phyloP scores from a whole-genome alignment of 2,113 vertebrate species.

The Leptobrachium ailaonicum region DNA sequence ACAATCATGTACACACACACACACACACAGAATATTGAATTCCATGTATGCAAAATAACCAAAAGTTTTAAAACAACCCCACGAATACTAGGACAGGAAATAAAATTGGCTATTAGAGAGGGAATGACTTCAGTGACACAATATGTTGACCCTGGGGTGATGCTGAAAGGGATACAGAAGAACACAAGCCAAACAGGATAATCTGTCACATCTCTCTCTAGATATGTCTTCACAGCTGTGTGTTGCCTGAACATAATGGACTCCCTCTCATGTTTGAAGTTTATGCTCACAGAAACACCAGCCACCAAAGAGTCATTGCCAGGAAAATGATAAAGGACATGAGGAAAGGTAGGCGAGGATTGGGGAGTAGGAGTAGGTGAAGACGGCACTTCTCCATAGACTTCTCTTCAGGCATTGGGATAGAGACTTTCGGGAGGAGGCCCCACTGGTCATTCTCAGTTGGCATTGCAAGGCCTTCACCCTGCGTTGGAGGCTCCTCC shows the following conservation, averaged over 20 bases:
- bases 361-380: constrained; percentile 72
- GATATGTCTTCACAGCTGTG: too few relatives aligned
- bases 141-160: too few relatives aligned
- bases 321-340: constrained; percentile 83
- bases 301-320: constrained; percentile 84
- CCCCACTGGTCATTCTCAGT: constrained; percentile 69
- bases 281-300: constrained; percentile 78
- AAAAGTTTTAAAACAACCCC: too few relatives aligned
- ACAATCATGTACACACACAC: not conserved
- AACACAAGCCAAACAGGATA: too few relatives aligned
- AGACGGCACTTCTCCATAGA: constrained; percentile 70
- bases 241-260: too few relatives aligned
- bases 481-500: constrained; percentile 77
- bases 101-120: too few relatives aligned
- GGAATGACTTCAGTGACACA: too few relatives aligned
- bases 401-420: constrained; percentile 80
- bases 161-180: too few relatives aligned
- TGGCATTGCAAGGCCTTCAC: constrained; percentile 77
- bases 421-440: constrained; percentile 76
- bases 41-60: too few relatives aligned
- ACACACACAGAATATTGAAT: not conserved
- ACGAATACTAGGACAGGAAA: too few relatives aligned
- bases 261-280: too few relatives aligned
- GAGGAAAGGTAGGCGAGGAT: constrained; percentile 75
- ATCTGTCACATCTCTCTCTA: too few relatives aligned